These are phyloP conservation scores for Anguilla megastoma DNA, from an alignment of 2,797 vertebrate species.

Conservation along the genomic window DNA sequence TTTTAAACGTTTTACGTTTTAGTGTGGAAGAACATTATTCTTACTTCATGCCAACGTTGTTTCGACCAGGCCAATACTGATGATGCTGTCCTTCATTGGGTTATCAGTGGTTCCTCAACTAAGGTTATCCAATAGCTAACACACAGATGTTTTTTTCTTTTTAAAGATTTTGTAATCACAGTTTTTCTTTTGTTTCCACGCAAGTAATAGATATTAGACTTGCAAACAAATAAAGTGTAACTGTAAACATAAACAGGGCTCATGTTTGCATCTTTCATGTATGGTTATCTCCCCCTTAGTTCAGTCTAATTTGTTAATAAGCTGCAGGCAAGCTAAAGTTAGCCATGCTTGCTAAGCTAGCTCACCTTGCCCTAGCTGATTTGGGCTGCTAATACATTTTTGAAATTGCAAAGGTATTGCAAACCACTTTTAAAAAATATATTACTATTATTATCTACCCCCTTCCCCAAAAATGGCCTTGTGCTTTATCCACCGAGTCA, in stretches of 20 bases:
- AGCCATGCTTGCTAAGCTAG: background rate
- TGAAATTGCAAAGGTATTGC: background rate
- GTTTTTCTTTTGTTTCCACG: background rate
- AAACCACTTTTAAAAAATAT: background rate
- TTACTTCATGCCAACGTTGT: background rate
- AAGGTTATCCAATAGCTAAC: background rate
- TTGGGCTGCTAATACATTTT: background rate
- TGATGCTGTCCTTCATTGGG: background rate
- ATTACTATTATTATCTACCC: background rate
- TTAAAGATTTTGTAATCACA: background rate
- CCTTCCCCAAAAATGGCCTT: background rate
- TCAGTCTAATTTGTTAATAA: background rate
- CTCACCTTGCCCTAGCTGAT: background rate
- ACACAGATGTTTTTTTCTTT: background rate
- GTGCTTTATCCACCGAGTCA: background rate
- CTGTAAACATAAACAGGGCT: background rate
- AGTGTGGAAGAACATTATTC: background rate
- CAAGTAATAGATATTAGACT: background rate
- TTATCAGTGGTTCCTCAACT: constrained; percentile 6
- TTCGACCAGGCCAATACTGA: background rate
- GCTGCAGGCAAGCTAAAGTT: background rate
- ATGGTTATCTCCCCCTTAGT: background rate
- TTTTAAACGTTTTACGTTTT: background rate
- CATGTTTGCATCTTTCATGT: background rate
- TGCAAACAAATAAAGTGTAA: constrained; percentile 7